Evolutionary conservation across 2,888 invertebrate genomes (phyloP).

Genomic region (Andrena bicolor): DNA sequence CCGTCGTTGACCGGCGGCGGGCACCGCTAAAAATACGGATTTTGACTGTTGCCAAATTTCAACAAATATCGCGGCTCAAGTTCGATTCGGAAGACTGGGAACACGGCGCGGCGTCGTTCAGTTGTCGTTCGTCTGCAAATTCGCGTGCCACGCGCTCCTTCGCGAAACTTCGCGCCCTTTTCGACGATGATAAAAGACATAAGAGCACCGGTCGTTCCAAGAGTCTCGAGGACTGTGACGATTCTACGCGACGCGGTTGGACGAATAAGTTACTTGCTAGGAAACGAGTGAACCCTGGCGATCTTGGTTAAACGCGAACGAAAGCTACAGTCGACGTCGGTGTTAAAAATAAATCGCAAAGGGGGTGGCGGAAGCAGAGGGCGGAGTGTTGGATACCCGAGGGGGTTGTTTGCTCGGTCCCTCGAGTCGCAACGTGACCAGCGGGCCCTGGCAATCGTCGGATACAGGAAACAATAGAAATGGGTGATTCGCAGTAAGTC

Average conservation of each 20-base stretch:
- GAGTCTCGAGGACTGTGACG: not conserved
- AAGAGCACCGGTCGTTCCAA: not conserved
- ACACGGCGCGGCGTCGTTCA: constrained; percentile 57
- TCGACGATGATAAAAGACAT: not conserved
- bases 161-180: not conserved
- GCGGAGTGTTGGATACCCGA: not conserved
- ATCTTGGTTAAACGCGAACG: not conserved
- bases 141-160: constrained; percentile 37
- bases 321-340: not conserved
- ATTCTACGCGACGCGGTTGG: too few species aligned
- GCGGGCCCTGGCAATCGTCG: constrained; percentile 18
- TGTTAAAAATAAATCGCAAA: not conserved
- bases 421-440: not conserved
- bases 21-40: constrained; percentile 80
- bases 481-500: constrained; percentile 54
- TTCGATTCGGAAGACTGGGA: constrained; percentile 53
- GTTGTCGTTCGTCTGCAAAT: constrained; percentile 57
- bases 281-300: not conserved
- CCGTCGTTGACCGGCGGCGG: constrained; percentile 66
- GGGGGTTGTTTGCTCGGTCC: not conserved
- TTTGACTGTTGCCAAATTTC: constrained; percentile 82
- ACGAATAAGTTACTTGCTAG: not conserved
- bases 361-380: not conserved
- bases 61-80: constrained; percentile 75
- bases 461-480: constrained; percentile 41